A percentile compares a stretch with the other conserved stretches of the same genome.
Conservation (phyloP, 2,888 invertebrate genomes). For the Yponomeuta cagnagella region DNA sequence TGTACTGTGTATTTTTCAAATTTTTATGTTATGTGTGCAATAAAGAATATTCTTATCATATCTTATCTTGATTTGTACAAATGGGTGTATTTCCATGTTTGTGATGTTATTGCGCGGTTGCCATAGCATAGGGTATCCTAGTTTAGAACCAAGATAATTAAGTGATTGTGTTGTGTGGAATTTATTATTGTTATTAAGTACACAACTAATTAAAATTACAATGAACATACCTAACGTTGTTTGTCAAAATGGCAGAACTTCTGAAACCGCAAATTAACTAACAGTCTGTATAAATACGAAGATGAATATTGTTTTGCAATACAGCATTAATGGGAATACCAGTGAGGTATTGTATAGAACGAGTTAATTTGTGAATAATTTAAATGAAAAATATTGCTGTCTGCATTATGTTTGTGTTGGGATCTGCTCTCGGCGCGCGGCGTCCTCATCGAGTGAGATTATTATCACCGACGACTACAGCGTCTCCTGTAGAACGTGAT, state of each 20-base stretch:
- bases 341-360: neutral
- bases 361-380: neutral
- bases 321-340: neutral
- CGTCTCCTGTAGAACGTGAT: slow-evolving; percentile 27
- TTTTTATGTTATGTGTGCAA: too few species aligned
- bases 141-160: neutral
- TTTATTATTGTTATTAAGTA: neutral
- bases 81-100: too few species aligned
- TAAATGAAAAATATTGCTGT: slow-evolving; percentile 12
- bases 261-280: slow-evolving; percentile 10
- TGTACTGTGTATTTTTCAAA: too few species aligned
- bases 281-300: slow-evolving; percentile 9
- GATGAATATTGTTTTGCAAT: neutral
- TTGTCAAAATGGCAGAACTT: neutral
- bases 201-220: neutral
- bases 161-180: neutral
- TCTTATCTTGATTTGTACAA: too few species aligned
- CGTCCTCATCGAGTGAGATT: slow-evolving; percentile 9
- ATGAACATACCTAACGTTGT: neutral
- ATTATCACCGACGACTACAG: slow-evolving; percentile 21
- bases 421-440: neutral
- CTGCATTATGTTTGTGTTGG: slow-evolving; percentile 11
- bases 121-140: too few species aligned
- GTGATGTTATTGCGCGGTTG: too few species aligned
- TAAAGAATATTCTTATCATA: too few species aligned